A percentile compares a stretch with the other conserved stretches of the same genome.
Evolutionary conservation across 64 coral and sea anemone species (phyloP).

Genomic region (Anthopleura sola): DNA sequence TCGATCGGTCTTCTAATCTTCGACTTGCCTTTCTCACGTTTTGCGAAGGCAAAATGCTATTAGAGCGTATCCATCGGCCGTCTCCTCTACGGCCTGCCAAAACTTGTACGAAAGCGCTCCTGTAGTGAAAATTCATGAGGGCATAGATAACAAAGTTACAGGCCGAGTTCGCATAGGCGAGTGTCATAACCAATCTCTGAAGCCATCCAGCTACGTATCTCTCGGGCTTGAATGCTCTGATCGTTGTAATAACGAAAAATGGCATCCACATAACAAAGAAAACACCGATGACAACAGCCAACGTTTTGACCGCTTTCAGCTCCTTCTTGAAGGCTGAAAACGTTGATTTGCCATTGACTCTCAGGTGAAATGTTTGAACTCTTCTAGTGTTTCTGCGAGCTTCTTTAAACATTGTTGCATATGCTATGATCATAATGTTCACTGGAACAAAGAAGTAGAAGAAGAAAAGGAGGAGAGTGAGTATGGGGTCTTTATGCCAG

Average conservation of each 20-base stretch:
- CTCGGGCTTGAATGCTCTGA: constrained; percentile 52
- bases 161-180: constrained; percentile 75
- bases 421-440: constrained; percentile 62
- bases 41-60: background rate
- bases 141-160: constrained; percentile 92
- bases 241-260: constrained; percentile 67
- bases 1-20: background rate
- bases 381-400: constrained; percentile 60
- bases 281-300: constrained; percentile 78
- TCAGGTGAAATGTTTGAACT: constrained; percentile 24
- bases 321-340: constrained; percentile 59
- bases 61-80: background rate
- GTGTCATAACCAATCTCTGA: constrained; percentile 46
- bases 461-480: constrained; percentile 49
- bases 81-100: background rate
- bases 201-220: constrained; percentile 12
- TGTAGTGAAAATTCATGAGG: constrained; percentile 68
- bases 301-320: constrained; percentile 70
- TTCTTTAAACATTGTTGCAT: constrained; percentile 72
- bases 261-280: constrained; percentile 92
- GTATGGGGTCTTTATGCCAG: constrained; percentile 56
- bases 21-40: background rate
- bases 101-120: constrained; percentile 57
- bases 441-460: constrained; percentile 75
- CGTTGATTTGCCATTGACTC: background rate